These are phyloP conservation scores for Heptranchias perlo DNA, from an alignment of 2,113 vertebrate genomes.

Conservation along the genomic window DNA sequence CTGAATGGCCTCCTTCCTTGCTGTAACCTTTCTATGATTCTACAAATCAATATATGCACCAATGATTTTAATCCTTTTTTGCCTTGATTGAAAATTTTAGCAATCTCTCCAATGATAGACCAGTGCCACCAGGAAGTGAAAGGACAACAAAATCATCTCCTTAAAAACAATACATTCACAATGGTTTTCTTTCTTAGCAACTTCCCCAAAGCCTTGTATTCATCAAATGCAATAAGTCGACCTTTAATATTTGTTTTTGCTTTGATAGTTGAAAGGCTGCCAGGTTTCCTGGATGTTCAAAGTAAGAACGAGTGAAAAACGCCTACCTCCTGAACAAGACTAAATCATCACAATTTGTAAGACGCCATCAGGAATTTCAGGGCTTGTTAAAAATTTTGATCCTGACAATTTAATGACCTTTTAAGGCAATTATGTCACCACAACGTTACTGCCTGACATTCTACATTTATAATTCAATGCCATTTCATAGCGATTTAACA, in stretches of 20 bases:
- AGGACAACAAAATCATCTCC: neutral
- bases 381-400: slow-evolving; percentile 6
- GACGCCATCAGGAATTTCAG: slow-evolving; percentile 17
- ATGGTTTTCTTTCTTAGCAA: neutral
- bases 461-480: neutral
- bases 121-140: neutral
- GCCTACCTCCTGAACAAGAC: neutral
- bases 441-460: neutral
- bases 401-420: neutral
- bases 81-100: neutral
- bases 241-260: neutral
- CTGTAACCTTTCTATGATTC: no score
- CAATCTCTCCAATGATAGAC: neutral
- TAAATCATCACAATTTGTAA: neutral
- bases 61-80: neutral
- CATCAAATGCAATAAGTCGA: neutral
- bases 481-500: neutral
- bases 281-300: neutral
- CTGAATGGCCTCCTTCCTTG: no score
- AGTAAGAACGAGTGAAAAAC: neutral
- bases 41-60: neutral
- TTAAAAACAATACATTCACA: neutral
- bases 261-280: neutral
- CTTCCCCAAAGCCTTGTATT: no score
- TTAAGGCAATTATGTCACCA: slow-evolving; percentile 12